Conservation (phyloP, 2,797 vertebrate species). For the Spinibarbus caldwelli region DNA sequence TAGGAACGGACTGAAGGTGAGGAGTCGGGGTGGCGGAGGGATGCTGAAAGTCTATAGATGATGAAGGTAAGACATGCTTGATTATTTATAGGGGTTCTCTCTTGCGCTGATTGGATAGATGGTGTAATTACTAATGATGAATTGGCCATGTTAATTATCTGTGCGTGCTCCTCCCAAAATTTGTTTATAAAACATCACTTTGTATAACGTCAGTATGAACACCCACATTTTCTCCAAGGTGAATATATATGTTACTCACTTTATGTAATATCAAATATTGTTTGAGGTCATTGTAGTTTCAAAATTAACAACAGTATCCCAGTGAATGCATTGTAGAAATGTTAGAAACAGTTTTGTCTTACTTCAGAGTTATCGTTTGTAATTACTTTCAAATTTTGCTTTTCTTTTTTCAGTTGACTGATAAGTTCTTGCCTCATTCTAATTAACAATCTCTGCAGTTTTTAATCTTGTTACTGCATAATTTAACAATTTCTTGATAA, state of each 20-base stretch:
- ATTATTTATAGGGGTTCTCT: no score
- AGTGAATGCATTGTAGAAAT: neutral
- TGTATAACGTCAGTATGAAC: neutral
- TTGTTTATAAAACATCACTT: no score
- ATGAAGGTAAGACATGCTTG: no score
- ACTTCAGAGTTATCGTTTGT: neutral
- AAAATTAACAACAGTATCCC: neutral
- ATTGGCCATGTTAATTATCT: no score
- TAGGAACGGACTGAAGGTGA: no score
- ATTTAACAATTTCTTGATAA: slow-evolving; percentile 1
- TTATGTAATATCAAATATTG: neutral
- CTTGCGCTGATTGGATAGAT: no score
- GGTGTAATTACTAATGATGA: no score
- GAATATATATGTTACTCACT: neutral
- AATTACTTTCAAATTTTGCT: neutral
- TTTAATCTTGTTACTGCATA: neutral
- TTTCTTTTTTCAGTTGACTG: slow-evolving; percentile 1
- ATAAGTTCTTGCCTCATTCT: slow-evolving; percentile 4
- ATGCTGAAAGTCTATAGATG: no score
- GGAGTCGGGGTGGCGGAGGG: no score
- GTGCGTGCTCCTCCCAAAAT: no score
- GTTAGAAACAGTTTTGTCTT: neutral
- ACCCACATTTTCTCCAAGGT: neutral
- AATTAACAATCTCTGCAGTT: neutral
- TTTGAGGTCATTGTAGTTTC: neutral